Percentiles rank a stretch among this genome's conserved stretches.
phyloP scores from a whole-genome alignment of 2,888 invertebrate genomes.

The Syrphus vitripennis region DNA sequence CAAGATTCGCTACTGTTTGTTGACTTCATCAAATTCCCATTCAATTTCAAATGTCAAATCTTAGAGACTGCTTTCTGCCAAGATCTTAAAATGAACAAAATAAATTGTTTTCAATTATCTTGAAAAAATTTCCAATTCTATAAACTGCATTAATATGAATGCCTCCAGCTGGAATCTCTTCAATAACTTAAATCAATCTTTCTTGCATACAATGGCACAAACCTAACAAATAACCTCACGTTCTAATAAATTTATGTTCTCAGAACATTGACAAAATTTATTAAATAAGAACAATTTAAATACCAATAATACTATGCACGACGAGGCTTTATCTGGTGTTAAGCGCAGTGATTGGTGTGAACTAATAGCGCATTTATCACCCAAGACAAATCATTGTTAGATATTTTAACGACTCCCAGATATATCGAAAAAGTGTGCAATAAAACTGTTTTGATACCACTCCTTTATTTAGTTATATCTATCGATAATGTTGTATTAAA shows the following conservation, averaged over 20 bases:
- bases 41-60: background rate
- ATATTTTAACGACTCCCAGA: constrained; percentile 60
- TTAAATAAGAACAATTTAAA: background rate
- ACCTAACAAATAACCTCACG: constrained; percentile 24
- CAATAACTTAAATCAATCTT: constrained; percentile 11
- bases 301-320: background rate
- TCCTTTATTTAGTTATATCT: constrained; percentile 53
- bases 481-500: constrained; percentile 13
- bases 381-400: constrained; percentile 58
- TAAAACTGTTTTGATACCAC: constrained; percentile 43
- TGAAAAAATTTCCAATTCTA: background rate
- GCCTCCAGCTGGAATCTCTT: background rate
- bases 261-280: constrained; percentile 23
- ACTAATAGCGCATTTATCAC: constrained; percentile 64
- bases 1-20: too few species aligned
- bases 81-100: background rate
- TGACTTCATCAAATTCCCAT: background rate
- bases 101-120: background rate
- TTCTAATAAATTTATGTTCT: constrained; percentile 28
- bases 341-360: constrained; percentile 43
- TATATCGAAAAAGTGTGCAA: constrained; percentile 29
- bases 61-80: background rate
- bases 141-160: background rate
- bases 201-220: background rate
- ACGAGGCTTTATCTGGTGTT: too few species aligned